Percentiles rank a stretch among this genome's conserved stretches.
phyloP scores from a whole-genome alignment of 92 coral and sea anemone genomes.

The Nematostella vectensis region DNA sequence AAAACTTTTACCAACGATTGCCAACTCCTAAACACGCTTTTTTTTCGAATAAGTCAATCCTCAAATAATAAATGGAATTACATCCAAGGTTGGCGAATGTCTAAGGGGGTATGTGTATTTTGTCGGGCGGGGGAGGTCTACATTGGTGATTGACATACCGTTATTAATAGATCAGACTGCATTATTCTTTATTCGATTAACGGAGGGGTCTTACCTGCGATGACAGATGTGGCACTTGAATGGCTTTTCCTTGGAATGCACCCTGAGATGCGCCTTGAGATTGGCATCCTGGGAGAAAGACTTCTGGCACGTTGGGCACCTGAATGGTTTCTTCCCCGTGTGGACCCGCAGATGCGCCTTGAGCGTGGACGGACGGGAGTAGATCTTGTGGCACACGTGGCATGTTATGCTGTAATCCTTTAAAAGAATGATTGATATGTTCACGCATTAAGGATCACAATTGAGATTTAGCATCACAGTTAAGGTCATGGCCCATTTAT shows the following conservation, averaged over 20 bases:
- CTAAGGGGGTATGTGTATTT: too few relatives aligned
- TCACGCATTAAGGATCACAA: too few relatives aligned
- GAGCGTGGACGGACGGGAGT: constrained; percentile 80
- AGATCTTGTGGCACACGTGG: constrained; percentile 52
- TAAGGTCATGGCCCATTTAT: neutral
- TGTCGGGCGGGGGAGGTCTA: too few relatives aligned
- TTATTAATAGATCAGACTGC: too few relatives aligned
- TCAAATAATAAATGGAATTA: too few relatives aligned
- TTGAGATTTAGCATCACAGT: neutral
- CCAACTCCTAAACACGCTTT: too few relatives aligned
- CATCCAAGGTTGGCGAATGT: too few relatives aligned
- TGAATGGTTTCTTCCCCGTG: constrained; percentile 78
- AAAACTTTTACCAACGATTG: too few relatives aligned
- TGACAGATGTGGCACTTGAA: constrained; percentile 78
- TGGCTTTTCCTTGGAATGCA: constrained; percentile 84
- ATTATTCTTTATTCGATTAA: too few relatives aligned
- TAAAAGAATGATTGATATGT: too few relatives aligned
- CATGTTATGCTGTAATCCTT: constrained; percentile 45
- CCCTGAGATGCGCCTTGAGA: constrained; percentile 70
- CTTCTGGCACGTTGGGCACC: constrained; percentile 67
- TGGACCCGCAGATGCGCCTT: constrained; percentile 83
- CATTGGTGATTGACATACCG: too few relatives aligned
- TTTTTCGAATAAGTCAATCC: too few relatives aligned
- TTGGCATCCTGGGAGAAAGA: constrained; percentile 79
- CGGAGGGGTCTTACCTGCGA: constrained; percentile 79